Conservation (phyloP, 2,113 vertebrate species). For the Embiotoca jacksoni region DNA sequence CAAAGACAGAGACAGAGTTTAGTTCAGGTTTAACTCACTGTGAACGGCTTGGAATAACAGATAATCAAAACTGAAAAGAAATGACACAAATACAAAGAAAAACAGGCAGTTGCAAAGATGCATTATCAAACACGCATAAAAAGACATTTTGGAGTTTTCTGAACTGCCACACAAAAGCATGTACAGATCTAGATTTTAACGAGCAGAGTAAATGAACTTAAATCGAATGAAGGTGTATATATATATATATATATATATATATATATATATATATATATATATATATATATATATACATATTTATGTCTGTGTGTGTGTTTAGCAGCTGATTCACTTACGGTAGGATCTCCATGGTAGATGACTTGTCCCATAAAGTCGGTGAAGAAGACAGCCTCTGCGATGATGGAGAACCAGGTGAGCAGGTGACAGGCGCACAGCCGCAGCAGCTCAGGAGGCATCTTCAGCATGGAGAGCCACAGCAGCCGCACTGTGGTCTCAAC, state of each 20-base stretch:
- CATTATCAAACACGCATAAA: too few relatives aligned
- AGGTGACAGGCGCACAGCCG: slow-evolving; percentile 94
- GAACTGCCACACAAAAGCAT: too few relatives aligned
- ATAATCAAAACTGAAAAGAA: too few relatives aligned
- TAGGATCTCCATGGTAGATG: slow-evolving; percentile 94
- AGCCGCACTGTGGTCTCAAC: slow-evolving; percentile 93
- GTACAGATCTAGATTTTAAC: too few relatives aligned
- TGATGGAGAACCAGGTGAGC: slow-evolving; percentile 97
- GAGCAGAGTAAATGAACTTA: neutral
- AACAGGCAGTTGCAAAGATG: too few relatives aligned
- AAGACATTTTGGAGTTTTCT: too few relatives aligned
- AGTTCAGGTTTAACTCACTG: too few relatives aligned
- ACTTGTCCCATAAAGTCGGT: slow-evolving; percentile 99
- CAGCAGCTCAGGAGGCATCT: slow-evolving; percentile 93
- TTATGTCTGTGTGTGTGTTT: neutral
- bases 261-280: too few relatives aligned
- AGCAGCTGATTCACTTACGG: slow-evolving; percentile 78
- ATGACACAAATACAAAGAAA: too few relatives aligned
- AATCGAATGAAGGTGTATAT: neutral
- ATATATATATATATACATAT: neutral
- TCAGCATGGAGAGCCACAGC: slow-evolving; percentile 96
- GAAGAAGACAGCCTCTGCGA: slow-evolving; percentile 96
- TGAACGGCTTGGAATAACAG: too few relatives aligned
- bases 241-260: neutral
- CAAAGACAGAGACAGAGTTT: neutral